Evolutionary conservation across 1,140 invertebrate species (phyloP), one percentile per base, ranked within the genome.

Genomic region (Sitobion miscanthi): DNA sequence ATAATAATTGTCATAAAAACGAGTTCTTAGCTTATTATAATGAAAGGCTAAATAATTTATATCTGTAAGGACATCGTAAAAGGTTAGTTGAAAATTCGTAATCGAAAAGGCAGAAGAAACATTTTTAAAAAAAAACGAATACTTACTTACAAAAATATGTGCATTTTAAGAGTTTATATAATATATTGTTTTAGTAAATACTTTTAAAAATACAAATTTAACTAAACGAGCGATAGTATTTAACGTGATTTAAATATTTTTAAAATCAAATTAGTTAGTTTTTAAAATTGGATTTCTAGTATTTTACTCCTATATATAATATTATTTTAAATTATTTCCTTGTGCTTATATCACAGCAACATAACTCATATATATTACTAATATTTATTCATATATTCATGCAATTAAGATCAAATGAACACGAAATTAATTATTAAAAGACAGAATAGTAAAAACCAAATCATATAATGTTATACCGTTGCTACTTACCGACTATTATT

Each of bases 31-130:
- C 30, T n/a, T n/a, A 69, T 69, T 69, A 38, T 35, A 88, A 52
- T 54, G n/a, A 54, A 54, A 88, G 87, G 87, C 38, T 88, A 88
- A 88, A 88, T 88, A 88, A 88, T 38, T 45, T 35, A 52, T 54
- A 52, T 9, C 47, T 38, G 30, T 88, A 54, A 87, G 47, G 47
- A 49, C 47, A 87, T 49, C 86, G 30, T 17, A 30, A 87, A 87
- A 45, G 45, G 30, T 49, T 87, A 47, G 49, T 49, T 35, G 86
- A 30, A n/a, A 49, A 87, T 87, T 87, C 17, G 45, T 49, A 35
- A 47, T 86, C 20, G 25, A 87, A n/a, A n/a, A 17, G 6, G 49
- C 4, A 14, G 3, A 25, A 86, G 42, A 47, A 4, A 47, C 20
- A 38, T 14, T 35, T 35, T 38, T 82, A 20, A 69, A 69, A 69